A percentile compares a stretch with the other conserved stretches of the same genome.
Evolutionary conservation across 2,113 vertebrate species (phyloP).

Genomic region (Eublepharis macularius): DNA sequence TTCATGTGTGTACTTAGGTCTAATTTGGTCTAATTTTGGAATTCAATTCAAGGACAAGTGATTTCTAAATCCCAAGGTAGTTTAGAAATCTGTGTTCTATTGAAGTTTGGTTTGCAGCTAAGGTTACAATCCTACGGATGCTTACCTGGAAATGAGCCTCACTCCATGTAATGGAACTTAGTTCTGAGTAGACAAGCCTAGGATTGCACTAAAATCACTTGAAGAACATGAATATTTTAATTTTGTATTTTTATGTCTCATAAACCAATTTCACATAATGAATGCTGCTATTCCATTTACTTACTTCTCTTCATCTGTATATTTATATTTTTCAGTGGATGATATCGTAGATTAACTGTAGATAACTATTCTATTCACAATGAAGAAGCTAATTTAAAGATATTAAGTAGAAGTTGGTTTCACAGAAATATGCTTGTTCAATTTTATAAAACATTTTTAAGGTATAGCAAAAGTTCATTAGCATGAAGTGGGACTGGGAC

Average conservation of each 20-base stretch:
- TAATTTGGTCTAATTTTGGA: neutral
- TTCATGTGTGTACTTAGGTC: no score
- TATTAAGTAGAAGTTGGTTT: neutral
- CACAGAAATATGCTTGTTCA: neutral
- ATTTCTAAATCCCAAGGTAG: neutral
- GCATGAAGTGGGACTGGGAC: neutral
- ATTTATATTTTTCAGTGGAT: constrained; percentile 32
- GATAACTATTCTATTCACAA: constrained; percentile 3
- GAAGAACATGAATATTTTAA: neutral
- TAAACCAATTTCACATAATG: neutral
- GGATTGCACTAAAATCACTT: neutral
- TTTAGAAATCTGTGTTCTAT: neutral
- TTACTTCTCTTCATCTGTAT: neutral
- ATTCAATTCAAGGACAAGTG: neutral
- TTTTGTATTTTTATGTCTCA: neutral
- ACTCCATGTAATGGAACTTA: no score
- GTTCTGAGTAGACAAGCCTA: no score
- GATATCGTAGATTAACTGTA: neutral
- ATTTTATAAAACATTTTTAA: neutral
- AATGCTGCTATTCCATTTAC: neutral
- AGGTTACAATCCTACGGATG: neutral
- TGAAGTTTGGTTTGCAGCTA: neutral
- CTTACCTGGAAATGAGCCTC: neutral
- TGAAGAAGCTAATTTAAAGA: neutral
- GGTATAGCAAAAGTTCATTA: neutral